Evolutionary conservation across 2,888 invertebrate species (phyloP).

Genomic region (Bimastos eiseni): DNA sequence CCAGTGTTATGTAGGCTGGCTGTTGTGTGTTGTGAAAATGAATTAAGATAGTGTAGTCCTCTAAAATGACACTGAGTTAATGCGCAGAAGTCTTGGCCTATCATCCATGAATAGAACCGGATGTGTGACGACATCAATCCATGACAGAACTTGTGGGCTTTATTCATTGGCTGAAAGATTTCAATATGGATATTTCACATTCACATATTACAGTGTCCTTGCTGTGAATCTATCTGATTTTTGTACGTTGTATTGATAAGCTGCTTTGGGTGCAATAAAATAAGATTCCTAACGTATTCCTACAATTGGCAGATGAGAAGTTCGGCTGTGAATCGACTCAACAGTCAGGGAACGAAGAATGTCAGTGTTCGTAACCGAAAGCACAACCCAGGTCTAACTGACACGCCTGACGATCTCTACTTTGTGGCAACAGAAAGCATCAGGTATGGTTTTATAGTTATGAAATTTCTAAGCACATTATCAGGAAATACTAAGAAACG

Average conservation of each 20-base stretch:
- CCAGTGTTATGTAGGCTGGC: no score
- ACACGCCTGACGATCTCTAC: slow-evolving; percentile 20
- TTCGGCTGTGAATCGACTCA: slow-evolving; percentile 7
- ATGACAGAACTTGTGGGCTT: background rate
- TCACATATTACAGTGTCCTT: background rate
- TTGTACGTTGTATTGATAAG: background rate
- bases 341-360: slow-evolving; percentile 21
- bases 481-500: background rate
- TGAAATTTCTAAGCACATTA: background rate
- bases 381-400: slow-evolving; percentile 16
- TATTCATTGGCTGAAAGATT: background rate
- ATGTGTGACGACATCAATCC: no score
- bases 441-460: background rate
- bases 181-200: background rate
- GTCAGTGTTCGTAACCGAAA: slow-evolving; percentile 6
- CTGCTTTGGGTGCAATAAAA: background rate
- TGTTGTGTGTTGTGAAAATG: no score
- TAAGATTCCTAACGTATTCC: background rate
- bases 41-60: no score
- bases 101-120: no score
- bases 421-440: slow-evolving; percentile 22
- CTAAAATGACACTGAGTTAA: no score
- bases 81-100: background rate
- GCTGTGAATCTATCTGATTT: no score
- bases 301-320: slow-evolving; percentile 18